Percentiles rank a stretch among this genome's conserved stretches.
These are phyloP conservation scores for Aythya baeri DNA, from an alignment of 2,113 vertebrate genomes.

Conservation along the genomic window DNA sequence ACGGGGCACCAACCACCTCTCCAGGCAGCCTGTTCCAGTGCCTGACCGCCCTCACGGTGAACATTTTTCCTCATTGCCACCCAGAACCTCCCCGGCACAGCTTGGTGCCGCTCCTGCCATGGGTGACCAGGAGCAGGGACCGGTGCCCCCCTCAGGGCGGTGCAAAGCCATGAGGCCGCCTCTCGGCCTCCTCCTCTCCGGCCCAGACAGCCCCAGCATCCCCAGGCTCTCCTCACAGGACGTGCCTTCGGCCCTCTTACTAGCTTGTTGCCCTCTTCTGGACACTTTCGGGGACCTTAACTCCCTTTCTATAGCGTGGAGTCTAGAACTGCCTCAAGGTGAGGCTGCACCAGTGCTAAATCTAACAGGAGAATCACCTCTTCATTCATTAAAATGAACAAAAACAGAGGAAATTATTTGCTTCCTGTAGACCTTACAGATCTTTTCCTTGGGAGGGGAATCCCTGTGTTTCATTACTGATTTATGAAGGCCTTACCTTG, in stretches of 20 bases:
- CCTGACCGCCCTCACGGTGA: background rate
- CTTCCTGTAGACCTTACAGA: background rate
- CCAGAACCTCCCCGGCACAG: background rate
- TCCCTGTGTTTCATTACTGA: background rate
- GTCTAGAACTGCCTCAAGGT: background rate
- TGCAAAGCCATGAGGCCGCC: background rate
- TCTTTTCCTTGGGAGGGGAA: background rate
- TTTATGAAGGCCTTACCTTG: constrained; percentile 5
- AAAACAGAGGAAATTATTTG: background rate
- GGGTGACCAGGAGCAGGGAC: background rate
- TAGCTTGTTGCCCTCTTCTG: background rate
- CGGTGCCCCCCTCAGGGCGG: background rate
- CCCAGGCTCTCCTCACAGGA: background rate
- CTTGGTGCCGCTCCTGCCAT: background rate
- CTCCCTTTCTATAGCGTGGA: background rate
- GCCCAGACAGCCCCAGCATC: background rate
- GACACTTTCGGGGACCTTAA: background rate
- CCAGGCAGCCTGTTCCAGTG: background rate
- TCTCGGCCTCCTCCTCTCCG: background rate
- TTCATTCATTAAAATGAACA: constrained; percentile 24
- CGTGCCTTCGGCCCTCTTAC: background rate
- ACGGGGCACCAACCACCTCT: background rate
- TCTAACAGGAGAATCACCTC: background rate
- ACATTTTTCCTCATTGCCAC: background rate
- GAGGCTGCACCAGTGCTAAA: background rate